Percentiles rank a stretch among this genome's conserved stretches.
These are phyloP conservation scores for Acleris sparsana DNA, from an alignment of 2,888 invertebrate species.

Conservation along the genomic window DNA sequence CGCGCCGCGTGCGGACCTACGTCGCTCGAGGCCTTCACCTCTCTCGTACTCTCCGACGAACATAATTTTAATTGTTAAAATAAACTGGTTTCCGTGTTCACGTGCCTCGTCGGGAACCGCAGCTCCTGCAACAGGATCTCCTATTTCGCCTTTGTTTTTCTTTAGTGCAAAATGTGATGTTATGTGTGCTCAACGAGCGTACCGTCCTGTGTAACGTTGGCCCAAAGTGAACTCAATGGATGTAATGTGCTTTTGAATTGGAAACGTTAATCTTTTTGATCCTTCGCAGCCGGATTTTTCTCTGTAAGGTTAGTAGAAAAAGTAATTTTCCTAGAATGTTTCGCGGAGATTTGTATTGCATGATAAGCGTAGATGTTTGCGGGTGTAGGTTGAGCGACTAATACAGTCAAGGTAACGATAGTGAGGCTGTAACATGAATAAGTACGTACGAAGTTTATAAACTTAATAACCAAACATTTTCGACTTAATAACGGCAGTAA, in stretches of 20 bases:
- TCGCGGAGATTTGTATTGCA: slow-evolving; percentile 33
- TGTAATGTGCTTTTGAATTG: slow-evolving; percentile 75
- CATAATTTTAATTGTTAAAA: slow-evolving; percentile 56
- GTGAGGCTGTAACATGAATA: slow-evolving; percentile 21
- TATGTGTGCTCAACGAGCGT: slow-evolving; percentile 74
- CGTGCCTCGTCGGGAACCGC: slow-evolving; percentile 52
- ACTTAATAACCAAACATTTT: slow-evolving; percentile 19
- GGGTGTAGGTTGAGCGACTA: slow-evolving; percentile 40
- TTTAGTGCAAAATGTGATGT: slow-evolving; percentile 81
- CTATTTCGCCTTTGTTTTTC: slow-evolving; percentile 63
- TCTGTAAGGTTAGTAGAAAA: slow-evolving; percentile 55
- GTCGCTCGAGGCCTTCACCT: slow-evolving; percentile 42
- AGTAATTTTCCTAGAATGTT: slow-evolving; percentile 35
- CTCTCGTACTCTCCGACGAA: slow-evolving; percentile 69
- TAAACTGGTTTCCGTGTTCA: slow-evolving; percentile 61
- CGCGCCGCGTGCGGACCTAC: slow-evolving; percentile 55
- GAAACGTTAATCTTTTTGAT: slow-evolving; percentile 61
- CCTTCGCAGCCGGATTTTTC: slow-evolving; percentile 54
- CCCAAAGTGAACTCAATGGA: slow-evolving; percentile 74
- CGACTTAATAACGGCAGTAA: slow-evolving; percentile 32
- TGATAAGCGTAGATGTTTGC: slow-evolving; percentile 36
- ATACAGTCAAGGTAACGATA: slow-evolving; percentile 45
- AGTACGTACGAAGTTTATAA: slow-evolving; percentile 12
- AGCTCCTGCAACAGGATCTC: slow-evolving; percentile 60
- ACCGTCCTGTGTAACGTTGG: slow-evolving; percentile 75